Evolutionary conservation across 2,113 vertebrate species (phyloP).

Genomic region (Syrmaticus mikado): DNA sequence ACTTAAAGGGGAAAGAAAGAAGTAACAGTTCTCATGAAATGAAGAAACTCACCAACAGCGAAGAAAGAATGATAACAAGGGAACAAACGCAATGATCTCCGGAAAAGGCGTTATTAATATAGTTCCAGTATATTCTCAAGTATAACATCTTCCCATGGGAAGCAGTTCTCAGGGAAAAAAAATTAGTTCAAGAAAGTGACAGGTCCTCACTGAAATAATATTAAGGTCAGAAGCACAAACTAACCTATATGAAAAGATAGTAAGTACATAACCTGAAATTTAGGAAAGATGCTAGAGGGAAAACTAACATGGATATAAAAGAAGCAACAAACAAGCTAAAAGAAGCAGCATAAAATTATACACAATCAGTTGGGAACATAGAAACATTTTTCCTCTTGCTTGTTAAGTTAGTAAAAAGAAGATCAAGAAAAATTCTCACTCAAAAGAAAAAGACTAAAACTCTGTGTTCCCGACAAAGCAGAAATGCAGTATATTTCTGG

Average conservation of each 20-base stretch:
- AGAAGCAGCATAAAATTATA: background rate
- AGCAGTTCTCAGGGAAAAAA: background rate
- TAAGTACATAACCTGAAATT: background rate
- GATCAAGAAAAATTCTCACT: background rate
- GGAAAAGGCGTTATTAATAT: background rate
- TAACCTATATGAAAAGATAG: background rate
- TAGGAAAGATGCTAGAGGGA: background rate
- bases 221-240: background rate
- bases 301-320: background rate
- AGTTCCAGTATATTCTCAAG: background rate
- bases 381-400: background rate
- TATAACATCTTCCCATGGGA: background rate
- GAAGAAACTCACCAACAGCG: background rate
- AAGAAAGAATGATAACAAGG: background rate
- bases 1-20: background rate
- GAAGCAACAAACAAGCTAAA: background rate
- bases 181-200: conserved; percentile 15
- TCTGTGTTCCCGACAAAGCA: background rate
- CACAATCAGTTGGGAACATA: background rate
- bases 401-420: background rate
- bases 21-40: background rate
- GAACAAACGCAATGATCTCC: background rate
- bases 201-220: conserved; percentile 17
- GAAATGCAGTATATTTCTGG: background rate
- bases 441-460: background rate